Evolutionary conservation across 2,113 vertebrate genomes (phyloP), one percentile per base, ranked within the genome.

Genomic region (Neodontobutis hainanensis): DNA sequence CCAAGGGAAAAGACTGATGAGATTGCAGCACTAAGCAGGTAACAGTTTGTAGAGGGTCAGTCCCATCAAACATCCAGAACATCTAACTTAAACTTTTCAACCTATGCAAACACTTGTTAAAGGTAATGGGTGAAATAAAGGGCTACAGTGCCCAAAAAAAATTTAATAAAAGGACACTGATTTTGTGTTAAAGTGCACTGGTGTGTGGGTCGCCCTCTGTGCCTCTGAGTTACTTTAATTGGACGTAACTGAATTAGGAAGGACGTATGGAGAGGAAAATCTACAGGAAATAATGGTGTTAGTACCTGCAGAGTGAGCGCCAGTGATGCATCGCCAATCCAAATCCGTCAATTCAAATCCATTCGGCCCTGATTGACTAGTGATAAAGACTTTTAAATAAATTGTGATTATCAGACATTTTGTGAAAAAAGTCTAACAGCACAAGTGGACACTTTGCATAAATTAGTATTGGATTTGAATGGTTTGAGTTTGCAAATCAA

Each of bases 361-460:
- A 40, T 69, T 87, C 66, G 44, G 48, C 78, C 36, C 8, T 45
- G 85, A 89, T 85, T 82, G 82, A 88, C 77, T 58, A 52, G 86
- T 82, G 90, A 91, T 90, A 91, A 90, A 81, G 85, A 91, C 87
- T 81, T 86, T 85, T 19, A 80, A 90, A 87, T 76, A 70, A 82
- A 85, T 79, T 85, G 82, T 78, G 86, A 89, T 88, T 85, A 88
- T 74, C 80, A 19, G 47, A 64, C 64, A 57, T 78, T 82, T 72
- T 55, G 61, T 63, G 58, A 45, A 5, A 50, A 35, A 19, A 66
- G 59, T 71, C 77, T 52, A 15, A 49, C 42, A 12, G 51, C 53
- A 55, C 11, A 50, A 80, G 4, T 43, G 78, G 60, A 75, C 75
- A 71, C 67, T 61, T 80, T 78, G 70, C 79, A 59, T 64, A 50